Base-by-base conservation (phyloP, 2,888 invertebrate genomes). In the Pristionchus japonicus region DNA sequence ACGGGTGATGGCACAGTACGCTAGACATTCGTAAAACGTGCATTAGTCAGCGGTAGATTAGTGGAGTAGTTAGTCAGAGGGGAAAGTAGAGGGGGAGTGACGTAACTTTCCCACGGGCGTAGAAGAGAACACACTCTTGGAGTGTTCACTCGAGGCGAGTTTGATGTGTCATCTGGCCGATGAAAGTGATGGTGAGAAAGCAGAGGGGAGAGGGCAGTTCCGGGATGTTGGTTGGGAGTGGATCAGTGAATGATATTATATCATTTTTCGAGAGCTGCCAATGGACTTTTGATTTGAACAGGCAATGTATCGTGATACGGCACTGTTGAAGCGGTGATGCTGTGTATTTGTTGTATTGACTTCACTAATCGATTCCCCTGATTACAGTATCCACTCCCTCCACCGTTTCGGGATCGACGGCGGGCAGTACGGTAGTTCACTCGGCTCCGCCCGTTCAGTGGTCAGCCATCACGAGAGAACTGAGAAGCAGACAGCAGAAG, bases 401-500 rank as follows among this genome's bases (percentile, higher is more conserved):
- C 31, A 80, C 80, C 43, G 80, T 80, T 47, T 47, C 80, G 31
- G 47, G 47, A 47, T 47, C 47, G n/a, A 52, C 82, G 1, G 27
- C 82, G 3, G 52, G 52, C 15, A 52, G 43, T 83, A 83, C 82
- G 34, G 82, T 85, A 61, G 40, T 43, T 64, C 31, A 6, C 31
- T 64, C 85, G 43, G 40, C 86, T 27, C 47, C 86, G 6, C 86
- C 85, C 40, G 64, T 86, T 15, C 86, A 86, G 88, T 93, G 93
- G 93, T 90, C 91, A 6, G 92, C 92, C 13, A 90, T 93, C 64
- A 91, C 91, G 82, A 90, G 88, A 40, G 93, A 93, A 88, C 88
- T 93, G 61, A 92, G 91, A 87, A 90, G 89, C 87, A 88, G 92
- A 31, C 92, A 91, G 86, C 92, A 93, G 88, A 92, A 91, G 67